Evolutionary conservation across 2,888 invertebrate genomes (phyloP).

Genomic region (Lithophane leautieri): DNA sequence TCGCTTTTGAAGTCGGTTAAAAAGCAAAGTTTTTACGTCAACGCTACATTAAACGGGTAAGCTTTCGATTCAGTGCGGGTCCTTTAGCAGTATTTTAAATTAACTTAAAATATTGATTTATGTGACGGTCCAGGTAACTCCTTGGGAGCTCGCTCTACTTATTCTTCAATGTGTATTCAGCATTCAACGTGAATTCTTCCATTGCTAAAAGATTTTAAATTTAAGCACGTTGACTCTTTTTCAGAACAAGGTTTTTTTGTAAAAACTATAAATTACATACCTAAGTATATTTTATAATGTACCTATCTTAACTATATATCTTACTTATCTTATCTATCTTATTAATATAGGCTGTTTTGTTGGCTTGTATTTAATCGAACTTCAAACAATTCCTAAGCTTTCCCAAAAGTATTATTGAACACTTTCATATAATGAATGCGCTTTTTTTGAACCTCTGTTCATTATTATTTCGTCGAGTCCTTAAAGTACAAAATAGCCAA

Average conservation of each 20-base stretch:
- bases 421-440: no score
- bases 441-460: no score
- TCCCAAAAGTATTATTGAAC: no score
- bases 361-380: no score
- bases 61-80: constrained; percentile 74
- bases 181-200: constrained; percentile 21
- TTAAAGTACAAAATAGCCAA: no score
- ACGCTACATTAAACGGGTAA: constrained; percentile 69
- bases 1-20: not conserved
- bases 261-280: no score
- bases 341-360: no score
- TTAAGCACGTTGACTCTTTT: not conserved
- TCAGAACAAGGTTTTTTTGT: not conserved
- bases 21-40: constrained; percentile 55
- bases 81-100: constrained; percentile 79
- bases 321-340: no score
- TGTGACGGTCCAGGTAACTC: constrained; percentile 60
- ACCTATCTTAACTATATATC: no score
- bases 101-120: constrained; percentile 78
- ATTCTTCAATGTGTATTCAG: constrained; percentile 33
- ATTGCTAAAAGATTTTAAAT: constrained; percentile 21
- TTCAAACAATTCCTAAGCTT: no score
- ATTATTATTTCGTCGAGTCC: no score
- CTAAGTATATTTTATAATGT: no score
- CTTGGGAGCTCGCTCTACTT: constrained; percentile 19